These are phyloP conservation scores for Anastrepha ludens DNA, from an alignment of 1,140 invertebrate genomes.

Conservation along the genomic window DNA sequence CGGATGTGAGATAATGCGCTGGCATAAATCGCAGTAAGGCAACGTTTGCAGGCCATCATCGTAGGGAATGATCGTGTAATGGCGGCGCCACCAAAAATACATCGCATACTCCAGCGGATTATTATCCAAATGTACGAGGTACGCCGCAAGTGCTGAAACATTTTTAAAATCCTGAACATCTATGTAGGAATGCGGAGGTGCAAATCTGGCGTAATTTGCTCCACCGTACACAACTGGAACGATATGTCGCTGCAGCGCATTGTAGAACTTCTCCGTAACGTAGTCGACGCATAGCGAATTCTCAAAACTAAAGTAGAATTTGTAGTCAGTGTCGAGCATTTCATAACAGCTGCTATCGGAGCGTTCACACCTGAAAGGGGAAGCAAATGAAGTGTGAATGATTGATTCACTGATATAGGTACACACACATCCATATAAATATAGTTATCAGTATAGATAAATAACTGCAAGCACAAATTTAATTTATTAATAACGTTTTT, in stretches of 20 bases:
- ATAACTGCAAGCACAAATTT: too few relatives aligned
- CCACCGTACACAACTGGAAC: constrained; percentile 78
- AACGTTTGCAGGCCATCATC: not conserved
- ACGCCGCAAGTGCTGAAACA: constrained; percentile 75
- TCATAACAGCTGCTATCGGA: constrained; percentile 71
- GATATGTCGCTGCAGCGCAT: constrained; percentile 67
- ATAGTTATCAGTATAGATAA: too few relatives aligned
- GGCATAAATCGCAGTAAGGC: not conserved
- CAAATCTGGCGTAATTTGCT: constrained; percentile 76
- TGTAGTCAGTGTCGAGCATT: constrained; percentile 76
- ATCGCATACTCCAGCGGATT: constrained; percentile 73
- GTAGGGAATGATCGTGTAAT: constrained; percentile 62
- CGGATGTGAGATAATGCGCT: not conserved
- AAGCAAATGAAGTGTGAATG: not conserved
- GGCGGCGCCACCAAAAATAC: constrained; percentile 76
- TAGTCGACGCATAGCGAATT: constrained; percentile 78
- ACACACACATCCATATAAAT: too few relatives aligned
- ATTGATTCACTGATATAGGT: too few relatives aligned
- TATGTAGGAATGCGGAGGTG: constrained; percentile 79
- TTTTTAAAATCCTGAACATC: constrained; percentile 76
- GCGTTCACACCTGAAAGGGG: constrained; percentile 64
- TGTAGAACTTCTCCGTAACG: constrained; percentile 78
- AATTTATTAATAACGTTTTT: too few relatives aligned
- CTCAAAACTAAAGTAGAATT: constrained; percentile 81
- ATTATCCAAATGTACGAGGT: constrained; percentile 75